Percentiles rank a stretch among this genome's conserved stretches.
These are phyloP conservation scores for Lasius platythorax DNA, from an alignment of 2,888 invertebrate genomes.

Conservation along the genomic window DNA sequence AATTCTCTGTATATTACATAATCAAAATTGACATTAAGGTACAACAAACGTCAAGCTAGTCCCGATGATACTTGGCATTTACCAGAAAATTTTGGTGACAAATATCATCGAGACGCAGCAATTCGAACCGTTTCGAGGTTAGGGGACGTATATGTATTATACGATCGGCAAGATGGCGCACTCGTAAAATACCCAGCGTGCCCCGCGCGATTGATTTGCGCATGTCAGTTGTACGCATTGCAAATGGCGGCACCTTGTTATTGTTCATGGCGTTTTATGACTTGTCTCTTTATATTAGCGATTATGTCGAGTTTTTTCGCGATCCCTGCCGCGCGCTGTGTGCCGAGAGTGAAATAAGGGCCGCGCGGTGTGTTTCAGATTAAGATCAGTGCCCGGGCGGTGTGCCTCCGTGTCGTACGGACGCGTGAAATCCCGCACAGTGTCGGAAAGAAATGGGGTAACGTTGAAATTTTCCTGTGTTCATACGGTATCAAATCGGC, in stretches of 20 bases:
- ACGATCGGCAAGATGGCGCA: conserved; percentile 84
- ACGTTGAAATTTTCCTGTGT: conserved; percentile 83
- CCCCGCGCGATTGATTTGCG: conserved; percentile 88
- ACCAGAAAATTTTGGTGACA: neutral
- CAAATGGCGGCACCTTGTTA: conserved; percentile 99
- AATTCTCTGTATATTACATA: neutral
- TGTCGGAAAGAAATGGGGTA: conserved; percentile 85
- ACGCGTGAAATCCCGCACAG: conserved; percentile 82
- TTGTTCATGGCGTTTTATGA: conserved; percentile 95
- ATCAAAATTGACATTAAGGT: neutral
- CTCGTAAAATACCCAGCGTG: conserved; percentile 80
- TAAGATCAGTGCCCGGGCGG: conserved; percentile 79
- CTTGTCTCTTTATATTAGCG: conserved; percentile 85
- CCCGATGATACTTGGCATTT: neutral
- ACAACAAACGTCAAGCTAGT: no score
- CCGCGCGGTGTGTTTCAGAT: conserved; percentile 79
- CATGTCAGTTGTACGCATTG: conserved; percentile 94
- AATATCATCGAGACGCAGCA: neutral
- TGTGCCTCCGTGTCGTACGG: conserved; percentile 80
- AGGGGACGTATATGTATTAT: conserved; percentile 68
- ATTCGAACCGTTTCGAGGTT: conserved; percentile 63
- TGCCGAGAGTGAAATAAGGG: conserved; percentile 81
- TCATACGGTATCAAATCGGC: conserved; percentile 82
- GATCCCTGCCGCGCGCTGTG: conserved; percentile 80
- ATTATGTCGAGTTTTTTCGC: conserved; percentile 84